Conservation (phyloP, 1,140 invertebrate species). For the Tribolium madens region DNA sequence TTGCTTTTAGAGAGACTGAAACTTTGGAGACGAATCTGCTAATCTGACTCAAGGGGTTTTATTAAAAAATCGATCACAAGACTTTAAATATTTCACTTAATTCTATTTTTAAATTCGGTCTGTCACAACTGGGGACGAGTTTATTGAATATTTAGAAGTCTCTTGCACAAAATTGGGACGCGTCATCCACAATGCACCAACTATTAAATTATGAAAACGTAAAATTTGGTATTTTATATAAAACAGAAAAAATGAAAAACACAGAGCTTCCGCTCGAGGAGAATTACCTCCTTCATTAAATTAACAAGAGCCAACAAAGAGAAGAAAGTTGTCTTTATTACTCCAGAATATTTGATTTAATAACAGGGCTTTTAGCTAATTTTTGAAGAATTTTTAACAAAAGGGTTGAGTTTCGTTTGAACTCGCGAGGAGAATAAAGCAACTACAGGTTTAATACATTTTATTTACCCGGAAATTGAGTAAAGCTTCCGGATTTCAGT, state of each 20-base stretch:
- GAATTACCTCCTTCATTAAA: conserved; percentile 4
- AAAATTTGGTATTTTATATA: no score
- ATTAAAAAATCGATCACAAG: neutral
- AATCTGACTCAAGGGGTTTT: neutral
- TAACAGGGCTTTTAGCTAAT: neutral
- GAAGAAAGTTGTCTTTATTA: conserved; percentile 26
- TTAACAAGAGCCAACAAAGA: conserved; percentile 22
- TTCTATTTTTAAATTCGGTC: neutral
- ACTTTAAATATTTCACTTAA: neutral
- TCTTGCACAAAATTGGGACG: neutral
- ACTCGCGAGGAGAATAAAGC: no score
- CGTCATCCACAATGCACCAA: neutral
- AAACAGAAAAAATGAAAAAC: no score
- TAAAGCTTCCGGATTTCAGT: neutral
- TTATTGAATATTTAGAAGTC: neutral
- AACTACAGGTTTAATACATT: neutral
- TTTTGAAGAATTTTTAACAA: neutral
- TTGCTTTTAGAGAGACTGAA: conserved; percentile 1
- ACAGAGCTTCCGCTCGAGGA: neutral
- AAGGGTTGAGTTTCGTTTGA: no score
- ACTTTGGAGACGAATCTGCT: conserved; percentile 6
- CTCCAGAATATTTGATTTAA: conserved; percentile 12
- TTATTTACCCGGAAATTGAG: neutral
- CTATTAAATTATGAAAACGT: neutral
- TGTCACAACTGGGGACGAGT: neutral